Base-by-base conservation (phyloP, 2,888 invertebrate genomes). In the Macrophya annulata region DNA sequence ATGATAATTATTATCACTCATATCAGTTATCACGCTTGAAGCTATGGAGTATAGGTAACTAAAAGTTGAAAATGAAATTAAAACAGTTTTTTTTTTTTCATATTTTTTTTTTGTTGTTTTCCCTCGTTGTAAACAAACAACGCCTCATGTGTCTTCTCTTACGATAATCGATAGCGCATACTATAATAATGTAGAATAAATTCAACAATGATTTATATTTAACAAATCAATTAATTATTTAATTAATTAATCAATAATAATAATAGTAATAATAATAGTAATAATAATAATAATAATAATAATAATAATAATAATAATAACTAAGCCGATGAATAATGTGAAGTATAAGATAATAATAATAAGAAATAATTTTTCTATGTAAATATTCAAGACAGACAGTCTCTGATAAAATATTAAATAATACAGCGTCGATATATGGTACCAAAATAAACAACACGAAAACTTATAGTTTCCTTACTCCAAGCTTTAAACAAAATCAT, bases 1-100 rank as follows among this genome's bases (percentile, higher is more conserved):
- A 81, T 65, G 72, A 68, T 82, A 85, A 71, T 43, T 37, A 85
- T 89, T 87, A 89, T 83, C 83, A 59, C 59, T 51, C 31, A 31
- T 81, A 83, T 89, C 86, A 88, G 51, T 89, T 86, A 88, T 89
- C 88, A 86, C 86, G 65, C 85, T 90, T 87, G 85, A 88, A 88
- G 89, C 87, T 87, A 76, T 86, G 81, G 86, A 89, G 88, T 88
- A 87, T 88, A 89, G 90, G 88, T 87, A 86, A 82, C 59, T 43
- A 62, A n/a, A 59, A 21, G 21, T 81, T 81, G 21, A 1, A 72
- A 43, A 43, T 21, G 43, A 72, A 45, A 72, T 10, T 10, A 72
- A 51, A 72, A n/a, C 37, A 68, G 17, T 37, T 51, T 51, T 31
- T 31, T 25, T 1, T 17, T 17, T 51, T 17, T 51, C 5, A 17